These are phyloP conservation scores for Anguilla obscura DNA, from an alignment of 2,797 vertebrate species.

Conservation along the genomic window DNA sequence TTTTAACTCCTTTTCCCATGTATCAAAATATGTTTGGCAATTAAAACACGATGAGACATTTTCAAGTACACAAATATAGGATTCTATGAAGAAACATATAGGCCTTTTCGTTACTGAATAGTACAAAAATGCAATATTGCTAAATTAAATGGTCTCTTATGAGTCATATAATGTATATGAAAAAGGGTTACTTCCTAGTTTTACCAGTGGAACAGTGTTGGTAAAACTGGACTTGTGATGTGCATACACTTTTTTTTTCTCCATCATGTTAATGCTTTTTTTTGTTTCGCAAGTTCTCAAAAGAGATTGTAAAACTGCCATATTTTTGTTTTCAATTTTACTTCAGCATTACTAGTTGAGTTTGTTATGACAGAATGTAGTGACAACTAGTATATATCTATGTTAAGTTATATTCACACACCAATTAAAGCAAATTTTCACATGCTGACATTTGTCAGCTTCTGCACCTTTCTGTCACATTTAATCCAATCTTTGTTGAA, in stretches of 20 bases:
- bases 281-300: conserved; percentile 52
- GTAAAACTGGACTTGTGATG: conserved; percentile 65
- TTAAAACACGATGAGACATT: conserved; percentile 53
- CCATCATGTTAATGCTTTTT: conserved; percentile 60
- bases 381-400: conserved; percentile 68
- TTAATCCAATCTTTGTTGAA: conserved; percentile 71
- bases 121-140: conserved; percentile 60
- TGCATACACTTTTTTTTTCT: conserved; percentile 58
- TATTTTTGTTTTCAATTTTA: conserved; percentile 62
- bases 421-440: conserved; percentile 65
- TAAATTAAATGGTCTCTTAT: conserved; percentile 68
- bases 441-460: conserved; percentile 66
- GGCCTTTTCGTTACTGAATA: conserved; percentile 44
- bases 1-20: conserved; percentile 63
- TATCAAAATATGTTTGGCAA: conserved; percentile 58
- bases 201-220: conserved; percentile 72
- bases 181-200: conserved; percentile 64
- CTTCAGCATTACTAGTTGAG: conserved; percentile 65
- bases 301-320: conserved; percentile 73
- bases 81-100: conserved; percentile 44
- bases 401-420: conserved; percentile 65
- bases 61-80: conserved; percentile 57
- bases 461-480: conserved; percentile 72
- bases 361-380: conserved; percentile 62
- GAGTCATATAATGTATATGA: conserved; percentile 58